Conservation (phyloP, 2,113 vertebrate species). For the Bolborhynchus lineola region DNA sequence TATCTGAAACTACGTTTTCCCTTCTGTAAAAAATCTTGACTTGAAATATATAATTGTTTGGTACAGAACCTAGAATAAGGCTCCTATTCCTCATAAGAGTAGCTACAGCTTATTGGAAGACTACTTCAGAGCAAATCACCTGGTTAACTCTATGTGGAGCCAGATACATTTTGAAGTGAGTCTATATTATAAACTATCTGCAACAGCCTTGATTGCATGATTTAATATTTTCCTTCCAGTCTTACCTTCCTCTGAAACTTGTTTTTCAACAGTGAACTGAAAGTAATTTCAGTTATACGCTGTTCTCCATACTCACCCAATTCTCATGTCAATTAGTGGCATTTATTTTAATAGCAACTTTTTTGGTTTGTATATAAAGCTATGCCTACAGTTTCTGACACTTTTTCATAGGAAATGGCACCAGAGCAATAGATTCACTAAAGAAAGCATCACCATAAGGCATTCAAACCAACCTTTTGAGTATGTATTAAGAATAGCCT, state of each 20-base stretch:
- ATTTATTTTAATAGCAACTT: neutral
- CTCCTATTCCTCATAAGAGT: neutral
- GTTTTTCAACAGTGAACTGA: neutral
- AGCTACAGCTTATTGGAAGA: neutral
- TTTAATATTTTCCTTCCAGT: neutral
- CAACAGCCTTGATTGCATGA: neutral
- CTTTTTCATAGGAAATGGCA: neutral
- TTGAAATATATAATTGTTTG: neutral
- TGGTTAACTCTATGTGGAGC: neutral
- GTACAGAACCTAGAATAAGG: neutral
- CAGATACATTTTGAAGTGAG: neutral
- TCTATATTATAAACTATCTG: neutral
- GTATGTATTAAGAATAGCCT: neutral
- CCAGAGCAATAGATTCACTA: neutral
- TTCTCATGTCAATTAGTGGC: neutral
- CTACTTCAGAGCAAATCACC: neutral
- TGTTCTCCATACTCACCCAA: neutral
- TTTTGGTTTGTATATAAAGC: neutral
- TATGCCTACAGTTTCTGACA: neutral
- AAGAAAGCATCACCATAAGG: neutral
- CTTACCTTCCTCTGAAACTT: neutral
- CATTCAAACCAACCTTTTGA: neutral
- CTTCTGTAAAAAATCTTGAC: neutral
- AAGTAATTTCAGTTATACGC: neutral
- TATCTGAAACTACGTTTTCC: neutral